A percentile compares a stretch with the other conserved stretches of the same genome.
Evolutionary conservation across 2,113 vertebrate genomes (phyloP).

Genomic region (Raja brachyura): DNA sequence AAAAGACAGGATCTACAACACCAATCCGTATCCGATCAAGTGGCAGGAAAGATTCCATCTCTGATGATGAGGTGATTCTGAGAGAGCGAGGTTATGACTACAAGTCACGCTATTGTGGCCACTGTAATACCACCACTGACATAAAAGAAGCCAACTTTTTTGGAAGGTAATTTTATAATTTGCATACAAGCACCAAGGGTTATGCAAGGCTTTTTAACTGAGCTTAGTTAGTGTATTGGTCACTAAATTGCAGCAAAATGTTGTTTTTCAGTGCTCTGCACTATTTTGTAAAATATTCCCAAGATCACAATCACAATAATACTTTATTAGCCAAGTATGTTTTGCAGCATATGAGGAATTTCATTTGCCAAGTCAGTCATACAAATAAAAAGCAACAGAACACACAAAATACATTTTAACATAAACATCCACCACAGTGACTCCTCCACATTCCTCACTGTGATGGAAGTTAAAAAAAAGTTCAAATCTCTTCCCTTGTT

Average conservation of each 20-base stretch:
- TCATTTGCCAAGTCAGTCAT: too few species aligned
- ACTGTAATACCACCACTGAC: constrained; percentile 97
- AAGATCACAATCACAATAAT: too few species aligned
- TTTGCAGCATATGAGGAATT: too few species aligned
- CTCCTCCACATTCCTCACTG: too few species aligned
- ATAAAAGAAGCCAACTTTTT: constrained; percentile 99
- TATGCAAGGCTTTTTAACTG: background rate
- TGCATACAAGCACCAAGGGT: background rate
- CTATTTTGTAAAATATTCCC: background rate
- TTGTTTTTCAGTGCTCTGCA: background rate
- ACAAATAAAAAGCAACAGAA: too few species aligned
- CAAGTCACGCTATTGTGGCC: constrained; percentile 94
- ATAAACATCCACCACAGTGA: too few species aligned
- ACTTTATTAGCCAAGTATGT: too few species aligned
- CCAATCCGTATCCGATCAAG: constrained; percentile 79
- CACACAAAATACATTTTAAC: too few species aligned
- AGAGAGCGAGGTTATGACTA: constrained; percentile 93
- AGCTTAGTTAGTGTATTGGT: background rate
- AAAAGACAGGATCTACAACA: constrained; percentile 65
- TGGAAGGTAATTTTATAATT: constrained; percentile 68
- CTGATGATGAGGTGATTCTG: constrained; percentile 84
- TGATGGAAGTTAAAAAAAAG: too few species aligned
- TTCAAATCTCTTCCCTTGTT: too few species aligned
- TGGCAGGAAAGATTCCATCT: constrained; percentile 85
- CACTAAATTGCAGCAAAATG: background rate